Evolutionary conservation across 2,888 invertebrate genomes (phyloP).

Genomic region (Scaptomyza flava): DNA sequence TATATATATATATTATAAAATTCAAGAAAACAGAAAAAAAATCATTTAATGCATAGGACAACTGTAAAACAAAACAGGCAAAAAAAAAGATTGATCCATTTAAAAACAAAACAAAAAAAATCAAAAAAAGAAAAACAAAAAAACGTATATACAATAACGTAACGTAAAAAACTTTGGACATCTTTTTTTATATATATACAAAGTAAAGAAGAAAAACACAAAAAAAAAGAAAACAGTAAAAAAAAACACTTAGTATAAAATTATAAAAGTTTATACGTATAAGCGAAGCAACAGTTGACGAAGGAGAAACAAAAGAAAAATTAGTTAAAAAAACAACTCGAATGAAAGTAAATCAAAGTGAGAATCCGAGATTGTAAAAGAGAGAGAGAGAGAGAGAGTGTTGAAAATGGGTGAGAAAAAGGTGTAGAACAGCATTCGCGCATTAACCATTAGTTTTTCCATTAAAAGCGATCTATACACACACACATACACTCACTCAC

Average conservation of each 20-base stretch:
- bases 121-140: conserved; percentile 35
- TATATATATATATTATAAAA: conserved; percentile 66
- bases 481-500: conserved; percentile 36
- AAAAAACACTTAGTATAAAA: conserved; percentile 81
- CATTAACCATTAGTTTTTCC: conserved; percentile 77
- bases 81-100: conserved; percentile 55
- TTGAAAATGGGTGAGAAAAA: conserved; percentile 43
- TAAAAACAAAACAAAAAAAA: conserved; percentile 31
- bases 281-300: conserved; percentile 60
- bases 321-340: conserved; percentile 78
- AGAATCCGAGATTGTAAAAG: conserved; percentile 41
- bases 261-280: conserved; percentile 83
- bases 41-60: neutral
- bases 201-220: conserved; percentile 58
- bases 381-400: conserved; percentile 19
- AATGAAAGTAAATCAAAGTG: conserved; percentile 71
- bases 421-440: conserved; percentile 65
- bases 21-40: conserved; percentile 63
- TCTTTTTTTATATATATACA: conserved; percentile 81
- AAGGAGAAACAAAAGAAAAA: conserved; percentile 73
- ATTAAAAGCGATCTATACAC: conserved; percentile 57
- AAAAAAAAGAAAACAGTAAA: conserved; percentile 48
- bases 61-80: conserved; percentile 1
- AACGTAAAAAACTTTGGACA: conserved; percentile 81
- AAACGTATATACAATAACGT: conserved; percentile 81